These are phyloP conservation scores for Takifugu flavidus DNA, from an alignment of 2,113 vertebrate genomes.

Conservation along the genomic window DNA sequence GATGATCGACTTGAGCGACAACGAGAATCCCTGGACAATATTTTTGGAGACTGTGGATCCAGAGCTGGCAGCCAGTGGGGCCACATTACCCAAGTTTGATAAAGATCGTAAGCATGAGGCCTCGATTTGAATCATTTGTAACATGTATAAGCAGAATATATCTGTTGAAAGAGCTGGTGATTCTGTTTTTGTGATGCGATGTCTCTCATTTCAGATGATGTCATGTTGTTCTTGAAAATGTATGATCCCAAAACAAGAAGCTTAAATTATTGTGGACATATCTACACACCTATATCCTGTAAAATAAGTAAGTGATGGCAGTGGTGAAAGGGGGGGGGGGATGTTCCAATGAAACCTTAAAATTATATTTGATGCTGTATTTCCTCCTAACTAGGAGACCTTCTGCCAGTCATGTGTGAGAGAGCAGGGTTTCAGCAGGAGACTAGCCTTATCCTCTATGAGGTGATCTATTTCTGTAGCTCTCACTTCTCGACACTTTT, in stretches of 20 bases:
- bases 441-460: conserved; percentile 99
- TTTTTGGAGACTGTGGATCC: conserved; percentile 99
- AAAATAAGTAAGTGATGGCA: conserved; percentile 92
- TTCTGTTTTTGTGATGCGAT: too few relatives aligned
- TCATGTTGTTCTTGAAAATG: conserved; percentile 99
- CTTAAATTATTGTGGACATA: conserved; percentile 99
- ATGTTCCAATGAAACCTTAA: too few relatives aligned
- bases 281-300: conserved; percentile 99
- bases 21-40: conserved; percentile 99
- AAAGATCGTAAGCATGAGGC: conserved; percentile 89
- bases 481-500: conserved; percentile 10
- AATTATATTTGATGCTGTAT: neutral
- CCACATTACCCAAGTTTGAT: conserved; percentile 97
- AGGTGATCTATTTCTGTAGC: conserved; percentile 70
- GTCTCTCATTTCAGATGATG: conserved; percentile 81
- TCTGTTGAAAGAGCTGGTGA: too few relatives aligned
- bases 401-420: conserved; percentile 99
- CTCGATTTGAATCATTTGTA: too few relatives aligned
- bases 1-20: conserved; percentile 99
- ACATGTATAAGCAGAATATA: too few relatives aligned
- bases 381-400: conserved; percentile 82
- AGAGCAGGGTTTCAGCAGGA: conserved; percentile 99
- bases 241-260: conserved; percentile 98
- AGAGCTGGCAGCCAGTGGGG: conserved; percentile 94
- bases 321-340: neutral